These are phyloP conservation scores for Lochmaea capreae DNA, from an alignment of 2,888 invertebrate species.

Conservation along the genomic window DNA sequence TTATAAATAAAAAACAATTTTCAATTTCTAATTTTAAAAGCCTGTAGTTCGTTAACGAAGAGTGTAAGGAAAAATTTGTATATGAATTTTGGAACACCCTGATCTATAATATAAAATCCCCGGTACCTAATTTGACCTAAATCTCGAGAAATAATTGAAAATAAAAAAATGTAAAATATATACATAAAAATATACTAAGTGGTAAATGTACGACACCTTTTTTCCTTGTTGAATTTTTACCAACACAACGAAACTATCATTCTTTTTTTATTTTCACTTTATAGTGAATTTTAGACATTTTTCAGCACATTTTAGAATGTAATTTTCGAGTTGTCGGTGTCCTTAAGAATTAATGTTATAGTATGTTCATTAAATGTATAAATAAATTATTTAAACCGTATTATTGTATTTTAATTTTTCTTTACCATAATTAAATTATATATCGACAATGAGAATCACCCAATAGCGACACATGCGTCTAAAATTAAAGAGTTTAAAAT, in stretches of 20 bases:
- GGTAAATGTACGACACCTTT: slow-evolving; percentile 48
- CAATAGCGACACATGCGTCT: not conserved
- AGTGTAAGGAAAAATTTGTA: too few species aligned
- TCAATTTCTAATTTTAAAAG: too few species aligned
- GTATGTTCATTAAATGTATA: slow-evolving; percentile 61
- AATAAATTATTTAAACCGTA: slow-evolving; percentile 53
- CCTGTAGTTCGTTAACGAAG: too few species aligned
- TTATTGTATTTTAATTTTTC: slow-evolving; percentile 15
- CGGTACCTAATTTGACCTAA: slow-evolving; percentile 1
- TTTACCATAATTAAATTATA: not conserved
- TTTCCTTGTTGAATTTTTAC: slow-evolving; percentile 48
- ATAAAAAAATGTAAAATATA: slow-evolving; percentile 46
- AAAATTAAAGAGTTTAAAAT: too few species aligned
- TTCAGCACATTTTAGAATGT: slow-evolving; percentile 56
- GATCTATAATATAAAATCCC: not conserved
- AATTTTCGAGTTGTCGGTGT: slow-evolving; percentile 61
- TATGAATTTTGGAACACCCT: too few species aligned
- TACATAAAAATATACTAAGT: slow-evolving; percentile 45
- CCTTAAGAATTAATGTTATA: slow-evolving; percentile 62
- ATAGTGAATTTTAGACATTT: slow-evolving; percentile 52
- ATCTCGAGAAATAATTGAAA: slow-evolving; percentile 12
- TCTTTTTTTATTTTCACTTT: slow-evolving; percentile 50
- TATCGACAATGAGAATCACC: not conserved
- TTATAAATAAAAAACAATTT: too few species aligned
- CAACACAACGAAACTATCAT: slow-evolving; percentile 53